Conservation (phyloP, 1,140 invertebrate genomes). For the Lordiphosa stackelbergi region DNA sequence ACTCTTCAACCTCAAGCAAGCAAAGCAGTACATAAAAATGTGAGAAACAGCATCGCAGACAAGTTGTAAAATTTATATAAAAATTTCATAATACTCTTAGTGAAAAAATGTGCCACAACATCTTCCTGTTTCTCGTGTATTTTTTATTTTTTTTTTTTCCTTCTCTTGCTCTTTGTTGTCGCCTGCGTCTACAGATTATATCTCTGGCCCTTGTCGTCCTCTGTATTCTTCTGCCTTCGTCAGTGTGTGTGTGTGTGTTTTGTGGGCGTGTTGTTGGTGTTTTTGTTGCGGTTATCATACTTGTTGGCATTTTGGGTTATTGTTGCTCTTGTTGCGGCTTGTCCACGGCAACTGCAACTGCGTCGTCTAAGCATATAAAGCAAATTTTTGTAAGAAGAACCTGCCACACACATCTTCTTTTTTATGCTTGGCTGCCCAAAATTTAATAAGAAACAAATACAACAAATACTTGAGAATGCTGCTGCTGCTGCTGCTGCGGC, state of each 20-base stretch:
- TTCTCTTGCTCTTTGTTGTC: slow-evolving; percentile 27
- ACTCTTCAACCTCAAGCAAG: not conserved
- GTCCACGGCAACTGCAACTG: slow-evolving; percentile 31
- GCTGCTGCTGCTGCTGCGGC: slow-evolving; percentile 7
- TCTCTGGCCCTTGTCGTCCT: slow-evolving; percentile 19
- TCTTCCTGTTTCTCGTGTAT: slow-evolving; percentile 48
- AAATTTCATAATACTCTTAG: slow-evolving; percentile 71
- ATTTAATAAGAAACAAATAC: slow-evolving; percentile 53
- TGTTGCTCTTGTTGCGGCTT: slow-evolving; percentile 55
- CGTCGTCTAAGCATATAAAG: slow-evolving; percentile 50
- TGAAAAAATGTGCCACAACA: slow-evolving; percentile 65
- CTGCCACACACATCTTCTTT: too few relatives aligned
- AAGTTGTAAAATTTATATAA: slow-evolving; percentile 69
- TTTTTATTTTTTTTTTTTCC: slow-evolving; percentile 11
- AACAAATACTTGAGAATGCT: slow-evolving; percentile 1
- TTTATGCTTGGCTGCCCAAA: slow-evolving; percentile 26
- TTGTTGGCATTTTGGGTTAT: slow-evolving; percentile 70
- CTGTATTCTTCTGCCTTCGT: slow-evolving; percentile 1
- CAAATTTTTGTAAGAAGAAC: too few relatives aligned
- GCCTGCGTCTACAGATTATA: slow-evolving; percentile 49
- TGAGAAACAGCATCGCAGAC: slow-evolving; percentile 26
- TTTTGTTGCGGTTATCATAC: slow-evolving; percentile 67
- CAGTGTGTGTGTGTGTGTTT: slow-evolving; percentile 9
- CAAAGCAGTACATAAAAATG: not conserved
- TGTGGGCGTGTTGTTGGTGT: slow-evolving; percentile 29